Conservation (phyloP, 1,140 invertebrate genomes). For the Megalonaias nervosa region DNA sequence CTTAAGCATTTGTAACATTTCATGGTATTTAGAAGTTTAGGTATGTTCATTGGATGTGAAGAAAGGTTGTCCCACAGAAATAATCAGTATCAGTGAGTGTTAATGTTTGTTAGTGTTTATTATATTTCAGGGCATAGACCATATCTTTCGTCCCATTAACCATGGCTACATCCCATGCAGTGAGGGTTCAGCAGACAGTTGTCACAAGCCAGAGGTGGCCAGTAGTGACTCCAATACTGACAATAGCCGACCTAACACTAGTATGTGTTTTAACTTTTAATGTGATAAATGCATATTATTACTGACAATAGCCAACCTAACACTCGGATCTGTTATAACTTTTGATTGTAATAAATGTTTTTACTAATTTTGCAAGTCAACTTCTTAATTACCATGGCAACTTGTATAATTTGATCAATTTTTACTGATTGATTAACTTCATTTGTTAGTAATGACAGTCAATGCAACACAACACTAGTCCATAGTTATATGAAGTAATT, state of each 20-base stretch:
- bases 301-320: background rate
- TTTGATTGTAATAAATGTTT: too few species aligned
- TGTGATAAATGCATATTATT: background rate
- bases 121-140: conserved; percentile 40
- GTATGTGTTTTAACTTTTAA: conserved; percentile 35
- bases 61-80: too few species aligned
- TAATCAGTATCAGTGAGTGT: too few species aligned
- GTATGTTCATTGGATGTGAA: too few species aligned
- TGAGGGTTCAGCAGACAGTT: conserved; percentile 69
- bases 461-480: background rate
- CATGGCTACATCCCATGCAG: conserved; percentile 59
- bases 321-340: too few species aligned
- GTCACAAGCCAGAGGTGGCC: conserved; percentile 63
- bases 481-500: too few species aligned
- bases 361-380: background rate
- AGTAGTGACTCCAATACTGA: conserved; percentile 68
- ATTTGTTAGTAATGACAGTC: background rate
- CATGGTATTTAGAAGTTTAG: too few species aligned
- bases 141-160: conserved; percentile 65
- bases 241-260: conserved; percentile 65
- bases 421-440: background rate
- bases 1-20: background rate
- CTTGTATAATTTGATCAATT: background rate
- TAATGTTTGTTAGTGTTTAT: background rate
- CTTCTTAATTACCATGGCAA: background rate